These are phyloP conservation scores for Druceiella hillmani DNA, from an alignment of 2,888 invertebrate species.

Conservation along the genomic window DNA sequence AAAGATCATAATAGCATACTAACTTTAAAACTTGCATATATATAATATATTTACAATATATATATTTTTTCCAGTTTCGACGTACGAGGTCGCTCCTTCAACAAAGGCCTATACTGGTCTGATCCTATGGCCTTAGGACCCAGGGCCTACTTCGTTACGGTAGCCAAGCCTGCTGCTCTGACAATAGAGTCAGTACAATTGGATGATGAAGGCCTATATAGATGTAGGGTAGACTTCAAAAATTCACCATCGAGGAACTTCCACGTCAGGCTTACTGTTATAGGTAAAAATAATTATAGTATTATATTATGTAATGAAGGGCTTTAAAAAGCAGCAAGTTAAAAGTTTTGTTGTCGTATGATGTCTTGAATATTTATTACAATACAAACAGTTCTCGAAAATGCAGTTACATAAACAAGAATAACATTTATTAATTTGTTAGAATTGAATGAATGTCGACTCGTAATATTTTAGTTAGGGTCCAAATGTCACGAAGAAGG, in stretches of 20 bases:
- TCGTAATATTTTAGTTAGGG: too few relatives aligned
- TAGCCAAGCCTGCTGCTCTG: conserved; percentile 72
- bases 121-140: conserved; percentile 77
- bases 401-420: too few relatives aligned
- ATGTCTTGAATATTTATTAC: too few relatives aligned
- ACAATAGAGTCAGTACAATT: conserved; percentile 77
- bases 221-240: conserved; percentile 86
- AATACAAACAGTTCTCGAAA: too few relatives aligned
- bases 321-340: too few relatives aligned
- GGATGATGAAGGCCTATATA: conserved; percentile 79
- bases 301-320: neutral
- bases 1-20: too few relatives aligned
- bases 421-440: too few relatives aligned
- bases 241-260: conserved; percentile 84
- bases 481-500: too few relatives aligned
- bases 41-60: too few relatives aligned
- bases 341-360: too few relatives aligned
- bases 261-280: conserved; percentile 80
- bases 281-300: conserved; percentile 60
- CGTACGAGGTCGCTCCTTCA: conserved; percentile 75
- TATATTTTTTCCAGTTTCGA: conserved; percentile 63
- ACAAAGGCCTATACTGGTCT: conserved; percentile 78
- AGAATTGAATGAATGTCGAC: too few relatives aligned
- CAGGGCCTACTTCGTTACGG: conserved; percentile 77
- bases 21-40: too few relatives aligned